A percentile compares a stretch with the other conserved stretches of the same genome.
phyloP scores from a whole-genome alignment of 2,888 invertebrate species.

The Seira sanloemensis region DNA sequence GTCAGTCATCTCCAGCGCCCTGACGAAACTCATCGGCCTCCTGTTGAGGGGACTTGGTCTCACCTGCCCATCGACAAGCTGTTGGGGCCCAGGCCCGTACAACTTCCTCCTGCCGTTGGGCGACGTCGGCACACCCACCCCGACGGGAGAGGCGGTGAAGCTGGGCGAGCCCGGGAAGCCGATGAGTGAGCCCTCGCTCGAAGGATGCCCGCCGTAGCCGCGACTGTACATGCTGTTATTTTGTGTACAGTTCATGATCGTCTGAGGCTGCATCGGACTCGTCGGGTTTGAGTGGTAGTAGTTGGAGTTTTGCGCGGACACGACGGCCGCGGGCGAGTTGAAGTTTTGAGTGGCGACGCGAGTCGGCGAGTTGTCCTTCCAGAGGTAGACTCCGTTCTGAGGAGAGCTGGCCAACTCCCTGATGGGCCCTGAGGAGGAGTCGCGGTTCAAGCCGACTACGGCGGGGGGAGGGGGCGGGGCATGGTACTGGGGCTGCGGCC shows the following conservation, averaged over 20 bases:
- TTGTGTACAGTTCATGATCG: slow-evolving; percentile 69
- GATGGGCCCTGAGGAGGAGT: slow-evolving; percentile 83
- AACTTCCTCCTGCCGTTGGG: slow-evolving; percentile 80
- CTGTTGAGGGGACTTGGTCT: slow-evolving; percentile 80
- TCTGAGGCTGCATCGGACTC: slow-evolving; percentile 81
- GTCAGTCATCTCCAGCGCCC: slow-evolving; percentile 93
- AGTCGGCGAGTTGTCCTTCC: slow-evolving; percentile 86
- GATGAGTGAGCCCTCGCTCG: slow-evolving; percentile 60
- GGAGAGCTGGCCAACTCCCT: slow-evolving; percentile 92
- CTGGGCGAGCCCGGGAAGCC: slow-evolving; percentile 68
- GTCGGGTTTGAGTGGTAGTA: slow-evolving; percentile 84
- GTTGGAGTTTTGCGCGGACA: slow-evolving; percentile 71
- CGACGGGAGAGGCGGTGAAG: slow-evolving; percentile 74
- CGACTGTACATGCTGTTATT: slow-evolving; percentile 74
- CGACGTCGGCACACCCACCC: slow-evolving; percentile 81
- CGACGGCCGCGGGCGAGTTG: slow-evolving; percentile 71
- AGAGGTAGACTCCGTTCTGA: slow-evolving; percentile 87
- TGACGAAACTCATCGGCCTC: slow-evolving; percentile 91
- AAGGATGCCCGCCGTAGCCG: slow-evolving; percentile 67
- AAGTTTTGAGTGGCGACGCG: slow-evolving; percentile 76
- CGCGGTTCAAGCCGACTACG: slow-evolving; percentile 47
- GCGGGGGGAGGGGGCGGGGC: slow-evolving; percentile 9
- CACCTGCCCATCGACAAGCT: slow-evolving; percentile 75
- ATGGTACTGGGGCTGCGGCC: slow-evolving; percentile 60
- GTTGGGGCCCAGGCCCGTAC: slow-evolving; percentile 76